Evolutionary conservation across 2,797 vertebrate genomes (phyloP).

Genomic region (Epinephelus coioides): DNA sequence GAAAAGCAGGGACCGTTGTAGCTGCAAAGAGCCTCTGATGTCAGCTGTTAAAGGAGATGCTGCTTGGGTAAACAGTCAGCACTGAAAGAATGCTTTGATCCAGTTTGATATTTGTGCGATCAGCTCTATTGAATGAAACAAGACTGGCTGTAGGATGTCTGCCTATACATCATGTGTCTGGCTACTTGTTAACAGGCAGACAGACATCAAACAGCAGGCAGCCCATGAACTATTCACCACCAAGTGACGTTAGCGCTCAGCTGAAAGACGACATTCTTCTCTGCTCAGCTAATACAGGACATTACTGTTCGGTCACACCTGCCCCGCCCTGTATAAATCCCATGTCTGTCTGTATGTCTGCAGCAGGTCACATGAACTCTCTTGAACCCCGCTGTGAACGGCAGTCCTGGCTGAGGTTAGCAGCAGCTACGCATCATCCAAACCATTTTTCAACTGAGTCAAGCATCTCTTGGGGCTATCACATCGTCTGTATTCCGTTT

Average conservation of each 20-base stretch:
- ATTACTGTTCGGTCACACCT: conserved; percentile 72
- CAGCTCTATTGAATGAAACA: conserved; percentile 25
- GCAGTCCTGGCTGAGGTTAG: conserved; percentile 41
- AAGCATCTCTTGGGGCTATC: conserved; percentile 29
- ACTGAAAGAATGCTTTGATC: conserved; percentile 58
- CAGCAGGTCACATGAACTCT: conserved; percentile 64
- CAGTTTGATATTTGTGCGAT: not conserved
- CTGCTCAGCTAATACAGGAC: conserved; percentile 64
- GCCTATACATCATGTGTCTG: conserved; percentile 27
- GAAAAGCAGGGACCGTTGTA: conserved; percentile 40
- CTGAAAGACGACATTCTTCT: conserved; percentile 76
- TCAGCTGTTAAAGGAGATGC: conserved; percentile 46
- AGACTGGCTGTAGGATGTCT: not conserved
- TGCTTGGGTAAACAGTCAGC: conserved; percentile 53
- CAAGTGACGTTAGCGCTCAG: conserved; percentile 53
- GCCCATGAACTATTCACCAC: conserved; percentile 21
- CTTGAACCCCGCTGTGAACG: conserved; percentile 45
- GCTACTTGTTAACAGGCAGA: conserved; percentile 17
- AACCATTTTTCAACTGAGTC: conserved; percentile 4
- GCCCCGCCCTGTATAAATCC: conserved; percentile 71
- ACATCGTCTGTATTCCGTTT: conserved; percentile 26
- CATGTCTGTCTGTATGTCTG: conserved; percentile 62
- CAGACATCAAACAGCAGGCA: conserved; percentile 34
- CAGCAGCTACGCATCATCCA: conserved; percentile 16
- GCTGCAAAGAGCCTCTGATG: conserved; percentile 52